A percentile compares a stretch with the other conserved stretches of the same genome.
Conservation (phyloP, 2,113 vertebrate species). For the Nicator chloris region DNA sequence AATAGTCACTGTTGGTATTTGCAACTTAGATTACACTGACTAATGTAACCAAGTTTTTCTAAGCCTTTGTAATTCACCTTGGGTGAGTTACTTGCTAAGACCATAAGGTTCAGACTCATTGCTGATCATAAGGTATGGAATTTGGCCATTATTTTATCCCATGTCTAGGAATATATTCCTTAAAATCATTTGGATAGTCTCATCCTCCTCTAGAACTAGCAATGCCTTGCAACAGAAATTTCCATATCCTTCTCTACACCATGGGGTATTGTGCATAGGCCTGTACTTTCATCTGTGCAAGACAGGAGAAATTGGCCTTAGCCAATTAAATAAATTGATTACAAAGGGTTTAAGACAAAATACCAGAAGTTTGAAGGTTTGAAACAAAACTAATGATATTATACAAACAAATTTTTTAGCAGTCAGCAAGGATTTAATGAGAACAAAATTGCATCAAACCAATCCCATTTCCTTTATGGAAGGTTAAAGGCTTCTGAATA, state of each 20-base stretch:
- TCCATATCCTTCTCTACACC: background rate
- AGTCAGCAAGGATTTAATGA: background rate
- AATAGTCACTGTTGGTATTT: background rate
- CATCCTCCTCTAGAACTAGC: background rate
- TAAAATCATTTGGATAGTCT: background rate
- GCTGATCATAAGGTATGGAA: background rate
- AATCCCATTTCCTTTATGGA: background rate
- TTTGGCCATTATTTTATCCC: background rate
- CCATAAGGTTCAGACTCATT: background rate
- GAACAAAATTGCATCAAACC: background rate
- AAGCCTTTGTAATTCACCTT: background rate
- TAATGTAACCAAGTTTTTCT: background rate
- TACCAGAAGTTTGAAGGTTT: background rate
- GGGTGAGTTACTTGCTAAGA: background rate
- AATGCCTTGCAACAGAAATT: background rate
- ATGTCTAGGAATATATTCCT: background rate
- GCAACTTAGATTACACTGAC: background rate
- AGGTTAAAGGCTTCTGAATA: background rate
- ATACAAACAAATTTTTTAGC: background rate
- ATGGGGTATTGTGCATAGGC: rapidly evolving
- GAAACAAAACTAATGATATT: background rate
- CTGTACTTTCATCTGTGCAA: background rate
- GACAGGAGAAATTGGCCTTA: background rate
- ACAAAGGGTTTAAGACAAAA: background rate
- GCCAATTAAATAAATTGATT: background rate